Conservation (phyloP, 37 sponge, comb jelly and placozoan genomes). For the Diacarnus erythraeanus region DNA sequence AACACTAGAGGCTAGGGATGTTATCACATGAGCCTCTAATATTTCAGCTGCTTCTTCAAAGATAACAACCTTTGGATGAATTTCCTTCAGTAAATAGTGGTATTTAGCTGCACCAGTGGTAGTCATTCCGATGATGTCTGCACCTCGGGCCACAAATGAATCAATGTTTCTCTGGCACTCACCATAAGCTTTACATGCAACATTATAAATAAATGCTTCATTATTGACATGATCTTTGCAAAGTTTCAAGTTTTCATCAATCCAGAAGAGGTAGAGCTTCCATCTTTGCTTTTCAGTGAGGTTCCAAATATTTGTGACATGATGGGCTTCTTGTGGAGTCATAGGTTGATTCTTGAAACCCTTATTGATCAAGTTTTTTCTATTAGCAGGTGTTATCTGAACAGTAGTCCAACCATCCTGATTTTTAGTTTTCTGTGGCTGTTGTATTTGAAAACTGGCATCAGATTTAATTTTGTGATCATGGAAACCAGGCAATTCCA, state of each 20-base stretch:
- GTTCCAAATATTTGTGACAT: constrained; percentile 32
- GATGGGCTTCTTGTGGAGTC: constrained; percentile 31
- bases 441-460: not conserved
- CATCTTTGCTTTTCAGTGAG: constrained; percentile 36
- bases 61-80: constrained; percentile 85
- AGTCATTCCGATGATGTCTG: constrained; percentile 90
- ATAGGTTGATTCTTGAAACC: constrained; percentile 53
- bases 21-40: constrained; percentile 87
- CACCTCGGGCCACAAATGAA: constrained; percentile 28
- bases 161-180: constrained; percentile 45
- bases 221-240: constrained; percentile 4
- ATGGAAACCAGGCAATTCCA: constrained; percentile 4
- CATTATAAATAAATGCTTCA: constrained; percentile 29
- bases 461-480: too few species aligned
- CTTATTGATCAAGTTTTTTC: constrained; percentile 26
- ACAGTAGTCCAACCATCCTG: constrained; percentile 39
- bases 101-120: constrained; percentile 94
- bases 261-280: constrained; percentile 74
- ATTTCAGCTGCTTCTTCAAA: constrained; percentile 98
- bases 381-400: constrained; percentile 32
- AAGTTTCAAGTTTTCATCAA: constrained; percentile 12
- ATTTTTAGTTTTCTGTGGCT: not conserved
- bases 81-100: constrained; percentile 47
- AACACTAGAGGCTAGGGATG: constrained; percentile 79
- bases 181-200: constrained; percentile 19